Evolutionary conservation across 2,113 vertebrate genomes (phyloP), one percentile per base, ranked within the genome.

Genomic region (Centropus bengalensis): DNA sequence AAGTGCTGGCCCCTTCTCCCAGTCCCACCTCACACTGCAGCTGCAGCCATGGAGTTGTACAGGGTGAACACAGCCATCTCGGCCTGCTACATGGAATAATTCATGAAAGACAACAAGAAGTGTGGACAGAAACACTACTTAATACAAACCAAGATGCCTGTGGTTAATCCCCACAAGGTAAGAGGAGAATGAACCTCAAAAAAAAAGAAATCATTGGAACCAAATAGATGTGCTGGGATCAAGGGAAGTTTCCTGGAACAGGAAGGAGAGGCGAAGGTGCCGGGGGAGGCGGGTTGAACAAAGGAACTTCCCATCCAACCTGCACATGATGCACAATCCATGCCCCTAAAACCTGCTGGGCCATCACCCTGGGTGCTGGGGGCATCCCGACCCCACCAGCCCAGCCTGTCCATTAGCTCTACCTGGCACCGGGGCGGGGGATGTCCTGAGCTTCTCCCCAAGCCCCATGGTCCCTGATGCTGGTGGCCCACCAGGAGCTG

Each of bases 401-500:
- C 20, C n/a, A 69, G 15, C n/a, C 32, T 22, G 40, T 30, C 33
- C 71, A 71, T 63, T 21, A 73, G 63, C 24, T 59, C 12, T 10
- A 44, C 19, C 28, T 6, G 12, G 33, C 47, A 49, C 21, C 4
- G 21, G 20, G 12, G 4, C 2, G 32, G 14, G 7, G 20, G 27
- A 54, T 47, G 64, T 47, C n/a, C 32, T 0, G 2, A 27, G 51
- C 36, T 70, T 28, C 51, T 45, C 58, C 15, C 20, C 19, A 38
- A 42, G 36, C 38, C 27, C 44, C 58, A 12, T 1, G 36, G 62
- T 47, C 0, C 0, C 55, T 58, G 73, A 63, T 52, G 78, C 32
- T 0, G 0, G 51, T 12, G 82, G 7, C 16, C 10, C 74, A 32
- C 0, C 0, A 36, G 77, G 16, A 63, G 19, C 24, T 3, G 1